These are phyloP conservation scores for Cynoglossus semilaevis DNA, from an alignment of 2,113 vertebrate species.

Conservation along the genomic window DNA sequence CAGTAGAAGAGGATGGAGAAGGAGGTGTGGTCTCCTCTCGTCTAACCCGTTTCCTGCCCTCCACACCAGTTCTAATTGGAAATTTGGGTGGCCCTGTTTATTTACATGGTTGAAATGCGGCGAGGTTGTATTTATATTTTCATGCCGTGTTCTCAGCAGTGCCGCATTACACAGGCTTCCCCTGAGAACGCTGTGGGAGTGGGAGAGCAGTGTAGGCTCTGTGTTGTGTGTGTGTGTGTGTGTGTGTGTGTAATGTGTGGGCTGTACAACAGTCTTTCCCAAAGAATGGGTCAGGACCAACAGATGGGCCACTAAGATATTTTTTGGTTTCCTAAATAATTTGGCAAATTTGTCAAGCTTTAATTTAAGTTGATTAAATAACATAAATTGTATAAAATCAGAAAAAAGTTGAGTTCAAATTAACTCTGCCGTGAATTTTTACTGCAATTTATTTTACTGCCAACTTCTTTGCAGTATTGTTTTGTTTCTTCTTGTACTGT, in stretches of 20 bases:
- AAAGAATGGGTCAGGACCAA: too few relatives aligned
- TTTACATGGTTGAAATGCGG: conserved; percentile 98
- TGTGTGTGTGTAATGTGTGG: conserved; percentile 12
- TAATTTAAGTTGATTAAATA: too few relatives aligned
- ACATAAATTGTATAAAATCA: too few relatives aligned
- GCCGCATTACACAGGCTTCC: conserved; percentile 85
- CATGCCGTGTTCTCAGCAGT: conserved; percentile 96
- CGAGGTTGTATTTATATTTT: conserved; percentile 94
- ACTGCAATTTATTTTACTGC: too few relatives aligned
- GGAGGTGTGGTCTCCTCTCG: conserved; percentile 72
- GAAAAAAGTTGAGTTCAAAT: too few relatives aligned
- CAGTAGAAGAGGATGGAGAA: conserved; percentile 26
- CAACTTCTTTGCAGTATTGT: too few relatives aligned
- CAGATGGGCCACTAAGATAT: too few relatives aligned
- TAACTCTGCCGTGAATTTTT: too few relatives aligned
- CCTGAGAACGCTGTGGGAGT: conserved; percentile 68
- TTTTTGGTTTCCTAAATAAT: too few relatives aligned
- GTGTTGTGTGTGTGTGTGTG: conserved; percentile 18
- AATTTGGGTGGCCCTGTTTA: conserved; percentile 99
- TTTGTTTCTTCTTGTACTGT: too few relatives aligned
- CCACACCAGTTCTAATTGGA: conserved; percentile 95
- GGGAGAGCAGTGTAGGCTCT: conserved; percentile 26
- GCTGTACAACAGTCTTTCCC: conserved; percentile 27
- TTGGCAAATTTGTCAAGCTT: too few relatives aligned
- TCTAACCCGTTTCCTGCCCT: conserved; percentile 90